Base-by-base conservation (phyloP, 2,797 vertebrate species). In the Micromesistius poutassou region DNA sequence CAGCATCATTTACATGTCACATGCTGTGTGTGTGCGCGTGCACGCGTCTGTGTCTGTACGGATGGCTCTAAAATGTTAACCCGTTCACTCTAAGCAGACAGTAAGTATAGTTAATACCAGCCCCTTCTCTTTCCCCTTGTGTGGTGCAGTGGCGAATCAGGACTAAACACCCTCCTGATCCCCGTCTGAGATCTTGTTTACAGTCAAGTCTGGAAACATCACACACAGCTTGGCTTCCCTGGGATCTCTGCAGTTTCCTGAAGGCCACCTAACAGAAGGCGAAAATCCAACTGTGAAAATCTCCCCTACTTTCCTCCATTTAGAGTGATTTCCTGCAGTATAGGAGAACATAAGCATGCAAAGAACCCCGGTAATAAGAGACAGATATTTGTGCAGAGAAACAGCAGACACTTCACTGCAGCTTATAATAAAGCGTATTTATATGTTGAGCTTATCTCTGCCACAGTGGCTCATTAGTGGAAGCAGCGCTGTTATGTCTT, bases 61-160 rank as follows among this genome's bases (percentile, higher is more conserved):
- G 83, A 83, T 80, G 80, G 82, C 80, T 88, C 82, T 86, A 85
- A 90, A 90, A 93, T 91, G 92, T 85, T 76, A 79, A 84, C 86
- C 76, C 82, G 80, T 82, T 85, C 89, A 82, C 84, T 90, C 87
- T 89, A 90, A 93, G 92, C 91, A 93, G 92, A 94, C 92, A 88
- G 76, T 42, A 80, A 89, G 85, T 78, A 77, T 31, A 86, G 88
- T 90, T 90, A 90, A 91, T 82, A 88, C 84, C 79, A 79, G 87
- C 87, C 85, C 89, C 87, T 82, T 80, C 91, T 90, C 89, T 89
- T 92, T 87, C 89, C 90, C 87, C 84, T 87, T 46, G 0, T n/a
- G 76, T 83, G 77, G 79, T 76, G 80, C 71, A 8, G 74, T 79
- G 78, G 78, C 81, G 80, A 75, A 76, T 72, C 72, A 83, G 76